Evolutionary conservation across 2,797 vertebrate genomes (phyloP), one percentile per base, ranked within the genome.

Genomic region (Botia almorhae): DNA sequence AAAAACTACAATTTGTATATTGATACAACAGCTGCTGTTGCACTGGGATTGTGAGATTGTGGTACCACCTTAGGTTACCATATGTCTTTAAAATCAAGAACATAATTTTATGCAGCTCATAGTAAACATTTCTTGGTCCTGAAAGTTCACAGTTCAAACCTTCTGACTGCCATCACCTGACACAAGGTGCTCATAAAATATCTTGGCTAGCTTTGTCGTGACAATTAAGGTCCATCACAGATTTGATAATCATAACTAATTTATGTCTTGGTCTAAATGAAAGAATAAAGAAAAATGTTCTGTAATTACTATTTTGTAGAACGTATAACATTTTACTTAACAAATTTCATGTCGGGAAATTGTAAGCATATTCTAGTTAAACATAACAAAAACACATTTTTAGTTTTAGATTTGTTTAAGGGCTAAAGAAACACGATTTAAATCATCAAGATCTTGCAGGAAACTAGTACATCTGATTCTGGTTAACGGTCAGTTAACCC

Each of bases 11-110:
- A 4, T 16, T 14, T 29, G 13, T 61, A 29, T 13, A 23, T 13
- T 3, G 19, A 13, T n/a, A 6, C 36, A 43, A 33, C 7, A 8
- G 7, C 19, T 64, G 13, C 13, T n/a, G 2, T 2, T 74, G 29
- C 36, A 26, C 6, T 43, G 23, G 10, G 26, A 39, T 63, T 4
- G 36, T 39, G 36, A 39, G 48, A 50, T n/a, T 33, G 33, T 33
- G 23, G n/a, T 61, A 10, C 69, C 65, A 83, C 73, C 23, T 50
- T 55, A 61, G 12, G 55, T 73, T 29, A 76, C 64, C 56, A 43
- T 13, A 74, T 55, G 26, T 55, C 51, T 74, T 14, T 69, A 43
- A 78, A 73, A 76, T 77, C 75, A 76, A 74, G 68, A 53, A 16
- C 55, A 21, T 33, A 65, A 51, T 53, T n/a, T 69, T 50, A 26